Conservation (phyloP, 2,888 invertebrate genomes). For the Leptopilina myrica region DNA sequence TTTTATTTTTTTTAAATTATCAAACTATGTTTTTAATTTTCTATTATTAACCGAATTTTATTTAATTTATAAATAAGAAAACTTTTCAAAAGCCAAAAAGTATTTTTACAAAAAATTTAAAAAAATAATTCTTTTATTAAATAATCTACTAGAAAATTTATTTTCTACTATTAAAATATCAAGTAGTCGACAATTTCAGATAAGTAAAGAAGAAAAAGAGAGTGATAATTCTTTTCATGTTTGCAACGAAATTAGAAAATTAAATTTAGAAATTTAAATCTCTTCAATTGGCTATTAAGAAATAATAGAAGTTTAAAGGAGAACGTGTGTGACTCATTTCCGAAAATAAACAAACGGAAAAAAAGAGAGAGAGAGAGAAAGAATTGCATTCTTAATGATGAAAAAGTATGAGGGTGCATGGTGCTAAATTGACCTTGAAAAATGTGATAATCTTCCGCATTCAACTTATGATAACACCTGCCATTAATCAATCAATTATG, state of each 20-base stretch:
- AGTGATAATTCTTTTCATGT: too few relatives aligned
- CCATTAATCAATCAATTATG: slow-evolving; percentile 56
- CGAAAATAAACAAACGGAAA: slow-evolving; percentile 5
- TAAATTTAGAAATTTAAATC: background rate
- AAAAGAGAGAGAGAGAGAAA: background rate
- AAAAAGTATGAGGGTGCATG: slow-evolving; percentile 5
- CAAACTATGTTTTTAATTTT: too few relatives aligned
- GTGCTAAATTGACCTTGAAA: slow-evolving; percentile 31
- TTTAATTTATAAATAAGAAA: too few relatives aligned
- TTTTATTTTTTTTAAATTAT: too few relatives aligned
- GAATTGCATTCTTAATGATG: background rate
- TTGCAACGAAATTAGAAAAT: background rate
- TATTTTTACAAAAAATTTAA: too few relatives aligned
- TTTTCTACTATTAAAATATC: background rate
- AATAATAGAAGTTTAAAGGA: background rate
- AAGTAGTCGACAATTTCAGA: too few relatives aligned
- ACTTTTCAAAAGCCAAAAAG: too few relatives aligned
- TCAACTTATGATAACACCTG: slow-evolving; percentile 54
- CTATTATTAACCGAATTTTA: too few relatives aligned
- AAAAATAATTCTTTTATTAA: too few relatives aligned
- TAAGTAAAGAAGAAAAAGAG: too few relatives aligned
- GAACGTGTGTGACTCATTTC: slow-evolving; percentile 11
- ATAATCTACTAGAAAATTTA: too few relatives aligned
- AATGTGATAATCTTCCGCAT: slow-evolving; percentile 46
- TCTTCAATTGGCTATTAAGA: background rate